These are phyloP conservation scores for Atethmia centrago DNA, from an alignment of 2,888 invertebrate species.

Conservation along the genomic window DNA sequence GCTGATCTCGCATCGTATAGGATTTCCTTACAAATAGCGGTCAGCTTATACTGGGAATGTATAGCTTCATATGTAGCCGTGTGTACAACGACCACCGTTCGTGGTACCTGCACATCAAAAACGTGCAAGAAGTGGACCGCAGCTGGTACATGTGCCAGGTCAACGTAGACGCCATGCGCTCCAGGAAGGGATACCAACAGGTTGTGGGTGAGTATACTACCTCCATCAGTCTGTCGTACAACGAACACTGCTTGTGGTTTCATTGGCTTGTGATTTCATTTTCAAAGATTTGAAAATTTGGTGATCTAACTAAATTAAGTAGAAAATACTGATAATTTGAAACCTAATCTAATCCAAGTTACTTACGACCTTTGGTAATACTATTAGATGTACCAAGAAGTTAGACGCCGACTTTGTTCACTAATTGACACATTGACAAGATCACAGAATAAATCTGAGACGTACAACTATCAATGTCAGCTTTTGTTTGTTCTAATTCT, in stretches of 20 bases:
- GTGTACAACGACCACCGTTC: conserved; percentile 97
- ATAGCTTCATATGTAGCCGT: too few species aligned
- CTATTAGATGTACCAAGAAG: conserved; percentile 25
- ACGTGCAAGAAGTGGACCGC: conserved; percentile 96
- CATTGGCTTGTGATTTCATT: neutral
- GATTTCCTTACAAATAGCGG: too few species aligned
- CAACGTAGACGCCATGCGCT: conserved; percentile 98
- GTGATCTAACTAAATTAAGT: neutral
- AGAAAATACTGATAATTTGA: conserved; percentile 11
- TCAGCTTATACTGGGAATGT: too few species aligned
- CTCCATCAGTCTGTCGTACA: too few species aligned
- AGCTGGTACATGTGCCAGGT: conserved; percentile 98
- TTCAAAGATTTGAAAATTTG: neutral
- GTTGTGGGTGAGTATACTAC: conserved; percentile 95
- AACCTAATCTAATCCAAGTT: conserved; percentile 11
- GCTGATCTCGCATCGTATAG: too few species aligned
- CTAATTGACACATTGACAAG: conserved; percentile 49
- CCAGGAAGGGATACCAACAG: conserved; percentile 96
- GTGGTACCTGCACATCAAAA: conserved; percentile 97
- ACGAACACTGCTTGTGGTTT: neutral
- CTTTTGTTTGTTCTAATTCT: conserved; percentile 25
- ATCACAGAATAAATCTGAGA: conserved; percentile 41
- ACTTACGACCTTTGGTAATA: conserved; percentile 23
- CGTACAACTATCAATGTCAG: conserved; percentile 19
- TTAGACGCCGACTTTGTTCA: conserved; percentile 21